Evolutionary conservation across 2,888 invertebrate genomes (phyloP), one percentile per base, ranked within the genome.

Genomic region (Candidula unifasciata): DNA sequence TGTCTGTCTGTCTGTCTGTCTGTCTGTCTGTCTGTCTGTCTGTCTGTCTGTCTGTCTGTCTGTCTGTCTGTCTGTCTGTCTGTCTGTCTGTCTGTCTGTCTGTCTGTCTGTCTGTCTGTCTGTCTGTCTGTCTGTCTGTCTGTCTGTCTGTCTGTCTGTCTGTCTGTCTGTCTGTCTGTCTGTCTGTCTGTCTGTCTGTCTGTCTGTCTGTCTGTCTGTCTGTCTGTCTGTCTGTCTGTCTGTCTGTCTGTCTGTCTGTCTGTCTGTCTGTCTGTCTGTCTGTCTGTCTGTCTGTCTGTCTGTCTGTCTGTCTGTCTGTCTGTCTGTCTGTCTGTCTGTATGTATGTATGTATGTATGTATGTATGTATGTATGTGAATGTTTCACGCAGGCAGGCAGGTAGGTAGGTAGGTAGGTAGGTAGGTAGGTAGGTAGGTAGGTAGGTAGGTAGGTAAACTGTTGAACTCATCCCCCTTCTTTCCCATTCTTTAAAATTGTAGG

Each of bases 51-150:
- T n/a, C n/a, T n/a, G n/a, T n/a, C n/a, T n/a, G n/a, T n/a, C n/a
- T n/a, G n/a, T n/a, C n/a, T n/a, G n/a, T n/a, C 68, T 24, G n/a
- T 68, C 68, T 68, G 30, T 68, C 68, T 68, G 30, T 68, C 68
- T 68, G 8, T 68, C 68, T 68, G 30, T 68, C 68, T 68, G 30
- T 68, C 68, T 68, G 30, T 73, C 73, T 73, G 27, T 77, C 77
- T 77, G 27, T 77, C 77, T 77, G 27, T 57, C 77, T 77, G 27
- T 77, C 77, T 77, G 27, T 77, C 77, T 77, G 27, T 77, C 77
- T 77, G 27, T 77, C 77, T 77, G 27, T 77, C 77, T 57, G 27
- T 33, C 57, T 57, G 27, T 74, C 57, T 24, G 37, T 74, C 68
- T 66, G 52, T 57, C 52, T 44, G 54, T 27, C 44, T 52, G 30